Percentiles rank a stretch among this genome's conserved stretches.
phyloP scores from a whole-genome alignment of 2,113 vertebrate species.

The Empidonax traillii region DNA sequence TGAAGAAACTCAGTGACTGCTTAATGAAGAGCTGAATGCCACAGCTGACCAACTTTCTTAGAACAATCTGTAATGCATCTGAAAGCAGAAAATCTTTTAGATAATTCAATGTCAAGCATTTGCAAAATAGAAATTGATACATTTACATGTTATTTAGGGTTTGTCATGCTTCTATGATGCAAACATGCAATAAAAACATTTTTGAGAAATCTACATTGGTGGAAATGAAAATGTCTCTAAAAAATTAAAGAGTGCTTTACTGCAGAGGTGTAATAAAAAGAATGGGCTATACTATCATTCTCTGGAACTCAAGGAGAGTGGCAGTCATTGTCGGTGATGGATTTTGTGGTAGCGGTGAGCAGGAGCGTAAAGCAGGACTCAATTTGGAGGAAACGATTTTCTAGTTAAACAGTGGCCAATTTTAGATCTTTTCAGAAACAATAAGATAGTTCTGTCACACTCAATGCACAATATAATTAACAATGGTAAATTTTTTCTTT shows the following conservation, averaged over 20 bases:
- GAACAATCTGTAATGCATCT: background rate
- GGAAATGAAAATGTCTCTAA: background rate
- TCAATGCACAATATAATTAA: constrained; percentile 1
- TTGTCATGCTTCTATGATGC: background rate
- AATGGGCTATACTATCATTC: background rate
- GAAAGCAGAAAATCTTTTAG: background rate
- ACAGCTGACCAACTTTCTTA: background rate
- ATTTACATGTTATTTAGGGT: background rate
- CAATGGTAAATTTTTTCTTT: background rate
- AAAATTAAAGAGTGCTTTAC: background rate
- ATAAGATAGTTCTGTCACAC: background rate
- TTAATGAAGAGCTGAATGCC: background rate
- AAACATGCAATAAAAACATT: background rate
- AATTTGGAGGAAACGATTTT: constrained; percentile 5
- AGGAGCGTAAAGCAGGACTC: background rate
- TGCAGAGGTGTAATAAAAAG: background rate
- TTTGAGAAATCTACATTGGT: background rate
- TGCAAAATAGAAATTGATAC: background rate
- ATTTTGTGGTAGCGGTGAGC: background rate
- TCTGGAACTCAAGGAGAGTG: background rate
- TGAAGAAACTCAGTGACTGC: background rate
- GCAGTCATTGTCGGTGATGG: background rate
- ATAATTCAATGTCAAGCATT: background rate
- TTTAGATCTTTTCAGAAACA: constrained; percentile 39
- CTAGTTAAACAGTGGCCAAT: background rate